A percentile compares a stretch with the other conserved stretches of the same genome.
Conservation (phyloP, 2,888 invertebrate species). For the Dexiosoma caninum region DNA sequence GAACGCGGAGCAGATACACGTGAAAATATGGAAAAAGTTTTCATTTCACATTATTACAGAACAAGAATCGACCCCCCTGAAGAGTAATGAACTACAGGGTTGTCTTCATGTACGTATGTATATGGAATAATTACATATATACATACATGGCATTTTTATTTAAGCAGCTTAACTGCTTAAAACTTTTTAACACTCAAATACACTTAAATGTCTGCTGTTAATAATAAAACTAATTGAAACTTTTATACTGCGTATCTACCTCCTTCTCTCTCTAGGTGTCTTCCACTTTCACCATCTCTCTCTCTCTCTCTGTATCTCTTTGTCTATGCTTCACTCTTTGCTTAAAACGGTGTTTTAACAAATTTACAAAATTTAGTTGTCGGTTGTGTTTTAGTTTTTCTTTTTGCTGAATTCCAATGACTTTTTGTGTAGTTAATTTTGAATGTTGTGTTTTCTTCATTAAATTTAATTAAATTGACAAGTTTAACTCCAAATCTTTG, state of each 20-base stretch:
- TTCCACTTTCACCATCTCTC: not conserved
- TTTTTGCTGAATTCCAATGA: not conserved
- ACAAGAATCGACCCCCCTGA: no score
- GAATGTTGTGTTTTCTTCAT: not conserved
- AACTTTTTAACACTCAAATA: conserved; percentile 57
- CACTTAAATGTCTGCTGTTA: conserved; percentile 54
- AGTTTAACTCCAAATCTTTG: not conserved
- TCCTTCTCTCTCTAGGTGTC: not conserved
- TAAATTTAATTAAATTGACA: not conserved
- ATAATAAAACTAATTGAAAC: conserved; percentile 46
- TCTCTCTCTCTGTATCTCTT: not conserved
- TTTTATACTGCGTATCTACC: not conserved
- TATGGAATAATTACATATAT: not conserved
- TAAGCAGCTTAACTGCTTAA: conserved; percentile 58
- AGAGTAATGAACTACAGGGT: not conserved
- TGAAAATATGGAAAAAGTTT: no score
- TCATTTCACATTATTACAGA: no score
- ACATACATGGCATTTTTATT: conserved; percentile 7
- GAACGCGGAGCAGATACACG: no score
- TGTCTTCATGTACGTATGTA: not conserved
- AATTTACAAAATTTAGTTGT: conserved; percentile 26
- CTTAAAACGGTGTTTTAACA: conserved; percentile 19
- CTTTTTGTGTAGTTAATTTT: conserved; percentile 31
- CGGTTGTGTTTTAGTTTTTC: not conserved
- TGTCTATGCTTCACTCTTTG: no score